Evolutionary conservation across 2,888 invertebrate species (phyloP).

Genomic region (Tetranychus truncatus): DNA sequence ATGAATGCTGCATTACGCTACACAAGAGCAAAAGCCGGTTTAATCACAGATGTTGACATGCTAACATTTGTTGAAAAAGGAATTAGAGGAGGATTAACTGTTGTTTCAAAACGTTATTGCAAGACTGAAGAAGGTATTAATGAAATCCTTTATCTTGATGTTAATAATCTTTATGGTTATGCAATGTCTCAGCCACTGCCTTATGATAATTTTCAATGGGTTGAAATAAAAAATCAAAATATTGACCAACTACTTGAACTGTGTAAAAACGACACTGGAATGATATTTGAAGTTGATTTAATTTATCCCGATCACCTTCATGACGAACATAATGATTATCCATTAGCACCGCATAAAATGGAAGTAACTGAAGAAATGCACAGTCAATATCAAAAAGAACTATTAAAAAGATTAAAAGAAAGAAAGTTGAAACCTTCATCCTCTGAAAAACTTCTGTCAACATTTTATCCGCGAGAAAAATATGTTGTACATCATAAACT

Average conservation of each 20-base stretch:
- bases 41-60: background rate
- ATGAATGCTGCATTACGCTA: background rate
- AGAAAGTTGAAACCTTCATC: background rate
- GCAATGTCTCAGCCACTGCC: slow-evolving; percentile 16
- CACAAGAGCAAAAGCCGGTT: background rate
- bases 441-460: too few relatives aligned
- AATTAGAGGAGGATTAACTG: slow-evolving; percentile 12
- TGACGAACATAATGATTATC: too few relatives aligned
- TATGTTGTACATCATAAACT: too few relatives aligned
- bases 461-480: too few relatives aligned
- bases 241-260: too few relatives aligned
- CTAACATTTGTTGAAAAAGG: background rate
- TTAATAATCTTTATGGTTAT: background rate
- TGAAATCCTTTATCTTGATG: background rate
- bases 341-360: too few relatives aligned
- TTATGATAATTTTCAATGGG: too few relatives aligned
- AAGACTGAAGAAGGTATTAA: slow-evolving; percentile 7
- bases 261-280: too few relatives aligned
- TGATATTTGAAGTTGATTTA: too few relatives aligned
- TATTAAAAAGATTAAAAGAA: background rate
- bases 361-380: too few relatives aligned
- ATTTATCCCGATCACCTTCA: too few relatives aligned
- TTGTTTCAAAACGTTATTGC: background rate
- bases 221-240: too few relatives aligned
- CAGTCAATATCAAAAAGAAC: background rate